A percentile compares a stretch with the other conserved stretches of the same genome.
Conservation (phyloP, 2,797 vertebrate genomes). For the Acrossocheilus fasciatus region DNA sequence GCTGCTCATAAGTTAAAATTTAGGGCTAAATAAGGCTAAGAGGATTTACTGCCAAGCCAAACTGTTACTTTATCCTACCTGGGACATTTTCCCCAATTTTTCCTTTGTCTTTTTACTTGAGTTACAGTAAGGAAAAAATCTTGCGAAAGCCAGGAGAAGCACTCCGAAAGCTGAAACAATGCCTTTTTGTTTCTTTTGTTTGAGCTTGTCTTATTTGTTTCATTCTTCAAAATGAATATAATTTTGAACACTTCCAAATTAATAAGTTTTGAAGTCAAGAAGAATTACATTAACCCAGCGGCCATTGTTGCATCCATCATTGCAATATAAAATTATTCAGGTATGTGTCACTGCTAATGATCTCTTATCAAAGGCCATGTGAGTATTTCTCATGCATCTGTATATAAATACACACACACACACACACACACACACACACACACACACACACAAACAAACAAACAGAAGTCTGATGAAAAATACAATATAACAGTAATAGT, state of each 20-base stretch:
- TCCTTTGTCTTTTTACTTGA: conserved; percentile 19
- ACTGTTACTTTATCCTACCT: conserved; percentile 39
- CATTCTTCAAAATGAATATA: background rate
- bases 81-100: background rate
- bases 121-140: conserved; percentile 7
- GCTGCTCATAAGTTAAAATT: background rate
- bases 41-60: conserved; percentile 26
- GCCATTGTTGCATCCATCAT: background rate
- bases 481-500: background rate
- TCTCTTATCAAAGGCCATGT: background rate
- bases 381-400: background rate
- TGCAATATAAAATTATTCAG: background rate
- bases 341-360: background rate
- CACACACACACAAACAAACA: background rate
- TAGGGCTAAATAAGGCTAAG: conserved; percentile 13
- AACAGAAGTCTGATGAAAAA: background rate
- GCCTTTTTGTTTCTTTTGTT: background rate
- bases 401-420: background rate
- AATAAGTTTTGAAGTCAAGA: background rate
- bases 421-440: background rate
- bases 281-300: background rate
- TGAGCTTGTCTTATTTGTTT: background rate
- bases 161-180: background rate
- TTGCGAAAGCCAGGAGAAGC: background rate
- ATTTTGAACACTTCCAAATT: background rate